phyloP scores from a whole-genome alignment of 2,113 vertebrate species.

The Etheostoma spectabile region DNA sequence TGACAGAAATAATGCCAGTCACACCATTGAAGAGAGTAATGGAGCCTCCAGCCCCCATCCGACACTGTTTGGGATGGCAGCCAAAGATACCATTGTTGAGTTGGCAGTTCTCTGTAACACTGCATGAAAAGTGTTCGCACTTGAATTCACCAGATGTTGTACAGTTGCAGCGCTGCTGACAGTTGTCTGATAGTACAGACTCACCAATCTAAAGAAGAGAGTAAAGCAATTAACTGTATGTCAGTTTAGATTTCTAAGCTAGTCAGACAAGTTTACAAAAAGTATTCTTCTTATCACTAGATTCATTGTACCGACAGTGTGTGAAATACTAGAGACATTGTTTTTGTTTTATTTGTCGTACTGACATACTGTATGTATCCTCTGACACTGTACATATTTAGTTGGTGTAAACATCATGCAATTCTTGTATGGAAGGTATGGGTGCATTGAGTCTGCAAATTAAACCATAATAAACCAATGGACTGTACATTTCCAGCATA shows the following conservation, averaged over 20 bases:
- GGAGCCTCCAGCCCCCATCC: neutral
- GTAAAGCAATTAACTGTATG: neutral
- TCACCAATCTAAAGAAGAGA: constrained; percentile 13
- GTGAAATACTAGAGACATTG: neutral
- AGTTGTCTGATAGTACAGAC: neutral
- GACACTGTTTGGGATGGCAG: constrained; percentile 18
- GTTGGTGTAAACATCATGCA: neutral
- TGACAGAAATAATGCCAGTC: neutral
- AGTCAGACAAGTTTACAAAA: neutral
- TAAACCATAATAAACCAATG: too few species aligned
- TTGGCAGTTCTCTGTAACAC: neutral
- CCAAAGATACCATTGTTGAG: neutral
- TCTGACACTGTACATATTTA: neutral
- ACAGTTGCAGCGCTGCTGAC: constrained; percentile 2
- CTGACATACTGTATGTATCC: neutral
- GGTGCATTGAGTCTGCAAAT: neutral
- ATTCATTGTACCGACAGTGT: too few species aligned
- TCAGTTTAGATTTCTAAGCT: neutral
- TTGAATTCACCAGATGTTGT: neutral
- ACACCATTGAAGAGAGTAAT: constrained; percentile 12
- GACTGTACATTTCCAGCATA: too few species aligned
- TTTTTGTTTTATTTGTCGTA: neutral
- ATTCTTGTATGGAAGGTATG: neutral
- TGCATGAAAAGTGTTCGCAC: constrained; percentile 16
- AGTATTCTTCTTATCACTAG: neutral